These are phyloP conservation scores for Myripristis murdjan DNA, from an alignment of 2,797 vertebrate species.

Conservation along the genomic window DNA sequence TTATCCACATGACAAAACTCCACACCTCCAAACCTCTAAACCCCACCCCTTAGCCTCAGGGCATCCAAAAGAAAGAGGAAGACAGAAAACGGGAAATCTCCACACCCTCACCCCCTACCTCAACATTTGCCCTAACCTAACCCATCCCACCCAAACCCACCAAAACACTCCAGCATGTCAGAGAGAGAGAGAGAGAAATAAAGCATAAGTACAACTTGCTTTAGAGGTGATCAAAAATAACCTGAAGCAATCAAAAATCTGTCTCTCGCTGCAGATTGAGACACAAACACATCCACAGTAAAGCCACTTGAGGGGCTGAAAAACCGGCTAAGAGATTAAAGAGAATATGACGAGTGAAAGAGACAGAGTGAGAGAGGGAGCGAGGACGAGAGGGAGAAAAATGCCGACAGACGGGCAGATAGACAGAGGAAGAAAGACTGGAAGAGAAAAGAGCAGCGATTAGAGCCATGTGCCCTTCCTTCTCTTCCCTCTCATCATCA, in stretches of 20 bases:
- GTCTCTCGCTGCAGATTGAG: background rate
- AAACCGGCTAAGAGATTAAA: slow-evolving; percentile 27
- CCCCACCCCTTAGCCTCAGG: slow-evolving; percentile 36
- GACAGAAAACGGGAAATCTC: background rate
- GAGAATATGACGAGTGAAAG: slow-evolving; percentile 43
- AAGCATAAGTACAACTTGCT: slow-evolving; percentile 3
- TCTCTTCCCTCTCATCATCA: slow-evolving; percentile 61
- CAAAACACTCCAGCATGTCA: background rate
- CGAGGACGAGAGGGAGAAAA: background rate
- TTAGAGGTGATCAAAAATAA: slow-evolving; percentile 22
- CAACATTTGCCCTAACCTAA: slow-evolving; percentile 11
- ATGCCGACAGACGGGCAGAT: slow-evolving; percentile 33
- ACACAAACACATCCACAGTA: slow-evolving; percentile 16
- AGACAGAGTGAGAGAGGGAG: slow-evolving; percentile 39
- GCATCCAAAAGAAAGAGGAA: slow-evolving; percentile 11
- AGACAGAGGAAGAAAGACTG: slow-evolving; percentile 21
- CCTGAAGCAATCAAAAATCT: slow-evolving; percentile 24
- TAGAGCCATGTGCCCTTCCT: slow-evolving; percentile 56
- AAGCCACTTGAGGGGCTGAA: slow-evolving; percentile 22
- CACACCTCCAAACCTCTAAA: slow-evolving; percentile 26
- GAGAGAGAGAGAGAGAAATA: slow-evolving; percentile 17
- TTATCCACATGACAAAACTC: slow-evolving; percentile 23
- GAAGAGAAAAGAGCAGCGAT: slow-evolving; percentile 53
- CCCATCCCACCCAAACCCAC: slow-evolving; percentile 37
- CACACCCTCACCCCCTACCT: slow-evolving; percentile 14